A percentile compares a stretch with the other conserved stretches of the same genome.
phyloP scores from a whole-genome alignment of 2,797 vertebrate species.

The Myoxocephalus aenaeus region DNA sequence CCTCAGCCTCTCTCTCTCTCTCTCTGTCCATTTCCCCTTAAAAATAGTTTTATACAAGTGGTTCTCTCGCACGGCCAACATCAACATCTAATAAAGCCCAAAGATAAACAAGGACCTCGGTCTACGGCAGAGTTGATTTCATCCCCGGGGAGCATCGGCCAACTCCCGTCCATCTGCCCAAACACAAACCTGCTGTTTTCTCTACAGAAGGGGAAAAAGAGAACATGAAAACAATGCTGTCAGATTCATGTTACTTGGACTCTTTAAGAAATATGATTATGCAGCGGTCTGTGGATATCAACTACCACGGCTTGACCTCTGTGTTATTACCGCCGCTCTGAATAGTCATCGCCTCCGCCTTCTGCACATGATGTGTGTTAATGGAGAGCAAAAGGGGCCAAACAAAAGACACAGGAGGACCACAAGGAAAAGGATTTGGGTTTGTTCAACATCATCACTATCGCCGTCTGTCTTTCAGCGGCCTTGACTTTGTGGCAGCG shows the following conservation, averaged over 20 bases:
- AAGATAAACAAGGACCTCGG: conserved; percentile 85
- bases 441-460: conserved; percentile 57
- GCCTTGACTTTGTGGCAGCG: conserved; percentile 61
- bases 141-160: conserved; percentile 81
- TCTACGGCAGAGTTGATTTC: conserved; percentile 85
- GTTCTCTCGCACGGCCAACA: conserved; percentile 82
- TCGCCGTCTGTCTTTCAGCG: conserved; percentile 42
- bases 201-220: conserved; percentile 32
- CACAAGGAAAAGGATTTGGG: conserved; percentile 35
- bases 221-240: conserved; percentile 66
- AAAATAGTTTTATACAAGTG: conserved; percentile 83
- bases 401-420: conserved; percentile 25
- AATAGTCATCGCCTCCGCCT: conserved; percentile 51
- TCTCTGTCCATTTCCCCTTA: conserved; percentile 62
- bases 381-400: conserved; percentile 17
- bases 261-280: conserved; percentile 58
- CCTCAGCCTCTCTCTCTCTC: conserved; percentile 8
- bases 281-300: conserved; percentile 54
- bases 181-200: conserved; percentile 85
- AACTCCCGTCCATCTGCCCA: conserved; percentile 85
- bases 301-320: conserved; percentile 37
- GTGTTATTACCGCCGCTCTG: conserved; percentile 27
- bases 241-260: conserved; percentile 48
- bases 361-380: conserved; percentile 37
- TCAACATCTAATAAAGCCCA: conserved; percentile 87